These are phyloP conservation scores for Planiliza haematocheilus DNA, from an alignment of 2,113 vertebrate genomes.

Conservation along the genomic window DNA sequence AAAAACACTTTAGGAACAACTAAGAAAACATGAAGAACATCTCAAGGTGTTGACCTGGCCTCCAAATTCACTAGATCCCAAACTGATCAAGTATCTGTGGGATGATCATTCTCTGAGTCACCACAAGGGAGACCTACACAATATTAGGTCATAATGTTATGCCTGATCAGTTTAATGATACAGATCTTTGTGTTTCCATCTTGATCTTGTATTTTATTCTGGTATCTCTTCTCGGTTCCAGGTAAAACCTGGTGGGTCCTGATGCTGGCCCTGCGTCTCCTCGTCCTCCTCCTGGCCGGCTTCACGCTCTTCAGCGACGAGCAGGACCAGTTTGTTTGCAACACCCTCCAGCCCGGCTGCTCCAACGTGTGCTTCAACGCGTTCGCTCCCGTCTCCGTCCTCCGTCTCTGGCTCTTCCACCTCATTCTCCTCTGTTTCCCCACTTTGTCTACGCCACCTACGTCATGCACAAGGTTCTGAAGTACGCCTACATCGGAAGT, in stretches of 20 bases:
- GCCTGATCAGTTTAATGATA: too few relatives aligned
- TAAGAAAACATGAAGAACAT: too few relatives aligned
- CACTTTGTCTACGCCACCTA: constrained; percentile 54
- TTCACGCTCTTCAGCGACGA: constrained; percentile 64
- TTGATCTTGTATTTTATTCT: not conserved
- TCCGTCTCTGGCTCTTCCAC: constrained; percentile 69
- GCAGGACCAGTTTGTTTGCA: constrained; percentile 65
- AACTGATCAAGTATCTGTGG: too few relatives aligned
- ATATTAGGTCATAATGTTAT: too few relatives aligned
- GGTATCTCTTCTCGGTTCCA: not conserved
- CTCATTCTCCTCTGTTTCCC: constrained; percentile 50
- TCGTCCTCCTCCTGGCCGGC: constrained; percentile 38
- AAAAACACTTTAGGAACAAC: too few relatives aligned
- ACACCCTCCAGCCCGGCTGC: constrained; percentile 67
- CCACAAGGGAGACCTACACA: too few relatives aligned
- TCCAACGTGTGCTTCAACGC: constrained; percentile 51
- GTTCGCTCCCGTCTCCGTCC: constrained; percentile 43
- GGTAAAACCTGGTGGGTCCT: constrained; percentile 64
- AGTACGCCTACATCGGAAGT: not conserved
- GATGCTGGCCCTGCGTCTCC: constrained; percentile 48
- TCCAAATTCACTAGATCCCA: too few relatives aligned
- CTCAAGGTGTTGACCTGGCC: too few relatives aligned
- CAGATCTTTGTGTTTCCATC: too few relatives aligned
- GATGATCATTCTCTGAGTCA: too few relatives aligned
- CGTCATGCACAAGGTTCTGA: constrained; percentile 35